Base-by-base conservation (phyloP, 1,140 invertebrate species). In the Hydropsyche tenuis region DNA sequence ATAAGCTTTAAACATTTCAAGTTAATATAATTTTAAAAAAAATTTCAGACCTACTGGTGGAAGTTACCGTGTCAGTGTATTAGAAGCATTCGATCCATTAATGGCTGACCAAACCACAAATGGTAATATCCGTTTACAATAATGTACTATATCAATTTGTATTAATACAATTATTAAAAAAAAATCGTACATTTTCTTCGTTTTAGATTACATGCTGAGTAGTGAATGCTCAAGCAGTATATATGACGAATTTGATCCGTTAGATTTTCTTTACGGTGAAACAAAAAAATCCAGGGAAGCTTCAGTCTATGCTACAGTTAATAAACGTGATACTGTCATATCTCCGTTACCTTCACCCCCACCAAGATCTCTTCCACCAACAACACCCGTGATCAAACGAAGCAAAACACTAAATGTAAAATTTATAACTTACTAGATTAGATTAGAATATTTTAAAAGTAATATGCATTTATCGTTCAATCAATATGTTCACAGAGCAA, bases 21-120 rank as follows among this genome's bases (percentile, higher is more conserved):
- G n/a, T n/a, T 53, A 16, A 53, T 53, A 53, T 53, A 37, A 37
- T 37, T 37, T 37, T 37, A 11, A 53, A n/a, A n/a, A n/a, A n/a
- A n/a, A n/a, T 22, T 62, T 22, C 12, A 18, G 18, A 62, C 6
- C 70, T 71, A 81, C 86, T 65, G 87, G 87, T 81, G 87, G 88
- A 79, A 89, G 87, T 82, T 89, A 90, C 74, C 86, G 91, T 81
- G 91, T 92, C 72, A 93, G 92, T 82, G 91, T 95, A 74, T 82
- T 95, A 78, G 92, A 94, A 83, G 92, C 91, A 68, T 94, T 94
- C 83, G 92, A 94, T 87, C 93, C 92, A 73, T 85, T 95, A 81
- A 85, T 93, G 75, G 87, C 87, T 81, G 86, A 86, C 68, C 80
- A 81, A 77, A 81, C 78, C 81, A 81, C 83, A 78, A 79, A 78